A percentile compares a stretch with the other conserved stretches of the same genome.
These are phyloP conservation scores for Rhingia campestris DNA, from an alignment of 2,888 invertebrate species.

Conservation along the genomic window DNA sequence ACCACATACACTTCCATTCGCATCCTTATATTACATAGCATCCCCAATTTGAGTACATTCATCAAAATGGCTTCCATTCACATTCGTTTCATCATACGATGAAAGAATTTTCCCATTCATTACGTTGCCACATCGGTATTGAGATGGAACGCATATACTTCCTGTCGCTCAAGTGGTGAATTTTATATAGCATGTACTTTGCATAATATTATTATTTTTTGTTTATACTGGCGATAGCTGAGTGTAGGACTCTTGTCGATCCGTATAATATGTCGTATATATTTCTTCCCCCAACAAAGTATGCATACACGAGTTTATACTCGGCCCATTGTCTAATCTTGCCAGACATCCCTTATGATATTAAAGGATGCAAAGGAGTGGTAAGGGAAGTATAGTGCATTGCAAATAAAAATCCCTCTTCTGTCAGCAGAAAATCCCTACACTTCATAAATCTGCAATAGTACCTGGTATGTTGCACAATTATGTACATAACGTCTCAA, in stretches of 20 bases:
- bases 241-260: constrained; percentile 4
- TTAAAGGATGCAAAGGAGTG: constrained; percentile 8
- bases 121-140: constrained; percentile 26
- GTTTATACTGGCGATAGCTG: constrained; percentile 38
- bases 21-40: constrained; percentile 5
- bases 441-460: constrained; percentile 52
- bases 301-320: constrained; percentile 49
- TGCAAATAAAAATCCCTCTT: constrained; percentile 65
- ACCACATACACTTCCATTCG: not conserved
- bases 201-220: constrained; percentile 72
- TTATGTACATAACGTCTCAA: constrained; percentile 55
- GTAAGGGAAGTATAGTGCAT: constrained; percentile 48
- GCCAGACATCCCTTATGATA: constrained; percentile 54
- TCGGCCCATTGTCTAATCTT: constrained; percentile 58
- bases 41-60: constrained; percentile 64
- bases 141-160: constrained; percentile 1
- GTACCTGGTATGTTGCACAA: constrained; percentile 50
- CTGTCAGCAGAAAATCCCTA: constrained; percentile 67
- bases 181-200: constrained; percentile 64
- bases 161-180: constrained; percentile 60
- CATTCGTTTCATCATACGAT: constrained; percentile 34
- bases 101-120: constrained; percentile 63
- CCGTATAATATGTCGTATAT: constrained; percentile 42
- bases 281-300: constrained; percentile 8
- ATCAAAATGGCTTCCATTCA: constrained; percentile 50